Conservation (phyloP, 2,113 vertebrate species). For the Leucopternis melanops region DNA sequence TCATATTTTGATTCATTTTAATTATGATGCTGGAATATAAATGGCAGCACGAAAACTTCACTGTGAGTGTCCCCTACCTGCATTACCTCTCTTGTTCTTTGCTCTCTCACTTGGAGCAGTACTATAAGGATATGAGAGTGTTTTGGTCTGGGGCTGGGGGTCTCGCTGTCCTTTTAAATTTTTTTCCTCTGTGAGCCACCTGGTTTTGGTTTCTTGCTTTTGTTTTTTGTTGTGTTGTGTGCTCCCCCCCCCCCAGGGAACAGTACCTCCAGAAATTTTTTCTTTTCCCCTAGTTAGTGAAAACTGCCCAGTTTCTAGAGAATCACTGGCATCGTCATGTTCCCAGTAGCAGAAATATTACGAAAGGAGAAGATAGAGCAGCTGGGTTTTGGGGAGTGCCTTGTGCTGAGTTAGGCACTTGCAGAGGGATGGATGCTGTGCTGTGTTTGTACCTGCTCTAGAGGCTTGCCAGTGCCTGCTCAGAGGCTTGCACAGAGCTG, state of each 20-base stretch:
- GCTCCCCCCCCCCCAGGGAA: neutral
- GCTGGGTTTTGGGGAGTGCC: neutral
- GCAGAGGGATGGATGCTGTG: accelerated
- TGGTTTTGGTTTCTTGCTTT: neutral
- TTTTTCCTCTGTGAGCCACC: neutral
- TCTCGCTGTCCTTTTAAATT: neutral
- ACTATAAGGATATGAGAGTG: accelerated
- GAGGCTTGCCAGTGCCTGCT: neutral
- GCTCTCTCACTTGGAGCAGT: too few relatives aligned
- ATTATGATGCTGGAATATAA: neutral
- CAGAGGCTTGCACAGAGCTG: neutral
- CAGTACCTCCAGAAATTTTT: neutral
- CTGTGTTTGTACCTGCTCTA: neutral
- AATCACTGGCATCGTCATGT: neutral
- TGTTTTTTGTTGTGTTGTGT: neutral
- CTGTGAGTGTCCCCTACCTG: neutral
- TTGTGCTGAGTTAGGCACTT: too few relatives aligned
- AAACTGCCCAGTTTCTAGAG: neutral
- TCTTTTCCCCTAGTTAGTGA: neutral
- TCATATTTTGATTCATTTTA: neutral
- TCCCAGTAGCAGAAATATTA: neutral
- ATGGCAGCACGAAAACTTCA: neutral
- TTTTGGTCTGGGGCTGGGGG: neutral
- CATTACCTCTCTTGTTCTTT: neutral
- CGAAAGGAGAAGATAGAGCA: neutral